Evolutionary conservation across 2,797 vertebrate genomes (phyloP), one percentile per base, ranked within the genome.

Genomic region (Florisuga fusca): DNA sequence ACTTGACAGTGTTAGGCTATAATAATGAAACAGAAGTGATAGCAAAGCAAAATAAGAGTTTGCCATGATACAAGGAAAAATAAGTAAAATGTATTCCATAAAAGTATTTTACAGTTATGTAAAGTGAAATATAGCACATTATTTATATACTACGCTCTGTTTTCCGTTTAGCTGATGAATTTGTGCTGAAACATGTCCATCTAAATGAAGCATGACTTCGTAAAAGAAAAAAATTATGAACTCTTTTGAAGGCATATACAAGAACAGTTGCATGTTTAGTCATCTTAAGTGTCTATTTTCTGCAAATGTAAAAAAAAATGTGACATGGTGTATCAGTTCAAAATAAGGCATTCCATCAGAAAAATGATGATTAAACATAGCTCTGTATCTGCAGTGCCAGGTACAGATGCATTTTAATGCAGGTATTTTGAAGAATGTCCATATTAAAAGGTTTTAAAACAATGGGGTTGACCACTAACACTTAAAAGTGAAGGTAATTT

Each of bases 241-340:
- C 82, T 87, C 73, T 84, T 91, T 54, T 8, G 53, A 94, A 95
- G 75, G 84, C 62, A 80, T 73, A 71, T 33, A 77, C 41, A 45
- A 51, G 48, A 83, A 50, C 50, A 58, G 55, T 85, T 93, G 81
- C 73, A 72, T 34, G 43, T 89, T 92, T 80, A 95, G 86, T 96
- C 93, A 97, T 25, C 68, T 15, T 85, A 93, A 94, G 33, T 51
- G 95, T 86, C 91, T 92, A 77, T 92, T 95, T 95, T 94, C 84
- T 71, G 74, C 75, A 95, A 95, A 94, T 74, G 74, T 1, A 1
- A 84, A 84, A 76, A 76, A 90, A 75, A 83, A 21, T 71, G 67
- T 86, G 90, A 92, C 90, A 80, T 3, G 25, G 46, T 36, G 64
- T 68, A 57, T 63, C 77, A 84, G 88, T 81, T 80, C 19, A 26